Evolutionary conservation across 2,113 vertebrate genomes (phyloP).

Genomic region (Gyps fulvus): DNA sequence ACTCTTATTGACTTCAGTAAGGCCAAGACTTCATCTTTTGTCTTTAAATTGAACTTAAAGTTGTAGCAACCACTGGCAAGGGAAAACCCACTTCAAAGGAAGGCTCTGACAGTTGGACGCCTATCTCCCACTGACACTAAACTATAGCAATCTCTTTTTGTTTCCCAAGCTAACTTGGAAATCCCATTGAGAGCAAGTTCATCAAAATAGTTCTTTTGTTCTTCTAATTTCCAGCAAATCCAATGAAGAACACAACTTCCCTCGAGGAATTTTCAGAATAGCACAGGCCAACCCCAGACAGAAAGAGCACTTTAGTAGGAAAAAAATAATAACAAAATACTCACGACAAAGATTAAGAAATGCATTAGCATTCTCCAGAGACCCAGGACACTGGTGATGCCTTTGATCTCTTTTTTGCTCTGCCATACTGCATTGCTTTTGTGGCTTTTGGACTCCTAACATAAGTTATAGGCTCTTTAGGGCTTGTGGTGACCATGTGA

Average conservation of each 20-base stretch:
- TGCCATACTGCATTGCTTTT: neutral
- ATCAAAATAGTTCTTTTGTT: conserved; percentile 55
- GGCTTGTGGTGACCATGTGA: neutral
- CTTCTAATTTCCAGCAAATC: conserved; percentile 41
- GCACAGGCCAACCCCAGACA: neutral
- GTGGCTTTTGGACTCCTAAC: neutral
- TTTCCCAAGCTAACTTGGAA: conserved; percentile 33
- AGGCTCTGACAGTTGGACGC: conserved; percentile 42
- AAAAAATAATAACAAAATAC: neutral
- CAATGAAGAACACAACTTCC: neutral
- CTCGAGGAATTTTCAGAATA: neutral
- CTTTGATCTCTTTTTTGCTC: conserved; percentile 2
- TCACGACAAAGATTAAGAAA: neutral
- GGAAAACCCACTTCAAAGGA: conserved; percentile 56
- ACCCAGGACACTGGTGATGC: neutral
- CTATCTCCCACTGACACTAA: conserved; percentile 51
- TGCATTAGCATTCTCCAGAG: neutral
- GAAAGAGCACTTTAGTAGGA: neutral
- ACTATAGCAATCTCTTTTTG: neutral
- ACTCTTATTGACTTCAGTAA: conserved; percentile 18
- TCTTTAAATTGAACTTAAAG: conserved; percentile 47
- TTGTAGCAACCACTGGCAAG: conserved; percentile 15
- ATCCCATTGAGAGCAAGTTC: conserved; percentile 58
- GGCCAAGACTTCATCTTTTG: conserved; percentile 45
- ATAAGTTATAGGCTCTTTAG: neutral